phyloP scores from a whole-genome alignment of 2,888 invertebrate genomes.

The Acanthoscelides obtectus region DNA sequence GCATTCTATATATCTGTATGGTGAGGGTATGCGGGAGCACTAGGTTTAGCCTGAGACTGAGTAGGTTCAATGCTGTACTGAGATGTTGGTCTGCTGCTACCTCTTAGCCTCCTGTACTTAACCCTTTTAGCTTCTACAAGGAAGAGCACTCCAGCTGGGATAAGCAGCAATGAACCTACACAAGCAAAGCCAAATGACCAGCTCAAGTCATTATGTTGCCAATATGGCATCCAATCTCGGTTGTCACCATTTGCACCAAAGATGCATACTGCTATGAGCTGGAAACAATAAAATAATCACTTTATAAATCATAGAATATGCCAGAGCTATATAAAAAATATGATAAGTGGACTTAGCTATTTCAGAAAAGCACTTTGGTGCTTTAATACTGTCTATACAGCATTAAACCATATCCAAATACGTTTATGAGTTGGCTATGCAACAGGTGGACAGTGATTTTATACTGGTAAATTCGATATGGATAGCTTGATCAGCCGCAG shows the following conservation, averaged over 20 bases:
- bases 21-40: conserved; percentile 47
- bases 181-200: conserved; percentile 90
- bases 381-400: too few species aligned
- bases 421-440: too few species aligned
- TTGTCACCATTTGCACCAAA: conserved; percentile 90
- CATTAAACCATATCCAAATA: too few species aligned
- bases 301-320: too few species aligned
- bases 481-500: too few species aligned
- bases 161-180: conserved; percentile 69
- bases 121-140: conserved; percentile 78
- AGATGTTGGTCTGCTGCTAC: conserved; percentile 61
- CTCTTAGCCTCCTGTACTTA: conserved; percentile 67
- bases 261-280: conserved; percentile 72
- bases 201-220: conserved; percentile 91
- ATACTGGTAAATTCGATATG: too few species aligned
- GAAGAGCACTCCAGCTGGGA: conserved; percentile 75
- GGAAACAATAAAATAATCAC: too few species aligned
- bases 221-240: conserved; percentile 92
- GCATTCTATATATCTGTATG: conserved; percentile 61
- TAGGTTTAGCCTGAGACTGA: conserved; percentile 46
- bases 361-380: too few species aligned
- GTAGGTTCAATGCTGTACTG: conserved; percentile 60
- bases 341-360: too few species aligned
- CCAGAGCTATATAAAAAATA: too few species aligned
- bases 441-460: too few species aligned